These are phyloP conservation scores for Dromaius novaehollandiae DNA, from an alignment of 2,113 vertebrate species.

Conservation along the genomic window DNA sequence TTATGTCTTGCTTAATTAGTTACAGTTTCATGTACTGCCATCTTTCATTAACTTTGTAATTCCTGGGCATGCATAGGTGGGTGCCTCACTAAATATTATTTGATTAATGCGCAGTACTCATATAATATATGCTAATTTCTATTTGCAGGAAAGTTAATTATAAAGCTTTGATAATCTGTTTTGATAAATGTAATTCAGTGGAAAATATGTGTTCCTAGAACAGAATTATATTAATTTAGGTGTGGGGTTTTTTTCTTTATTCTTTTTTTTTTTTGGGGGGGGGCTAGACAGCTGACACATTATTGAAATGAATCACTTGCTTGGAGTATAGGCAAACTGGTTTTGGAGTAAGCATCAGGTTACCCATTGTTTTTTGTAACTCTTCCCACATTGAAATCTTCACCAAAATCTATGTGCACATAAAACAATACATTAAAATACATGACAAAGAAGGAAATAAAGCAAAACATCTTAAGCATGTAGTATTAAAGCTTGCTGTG, in stretches of 20 bases:
- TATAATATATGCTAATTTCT: slow-evolving; percentile 72
- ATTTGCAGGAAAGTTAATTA: slow-evolving; percentile 71
- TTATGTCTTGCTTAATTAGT: slow-evolving; percentile 70
- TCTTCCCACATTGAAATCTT: neutral
- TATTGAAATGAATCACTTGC: neutral
- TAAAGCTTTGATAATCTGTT: slow-evolving; percentile 68
- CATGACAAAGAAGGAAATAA: neutral
- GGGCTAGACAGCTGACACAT: neutral
- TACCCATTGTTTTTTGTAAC: neutral
- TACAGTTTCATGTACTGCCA: slow-evolving; percentile 59
- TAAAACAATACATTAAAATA: neutral
- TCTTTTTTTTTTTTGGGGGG: neutral
- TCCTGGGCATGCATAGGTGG: slow-evolving; percentile 61
- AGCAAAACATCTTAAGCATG: neutral
- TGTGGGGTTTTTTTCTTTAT: neutral
- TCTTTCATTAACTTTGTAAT: slow-evolving; percentile 73
- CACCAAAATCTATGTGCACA: neutral
- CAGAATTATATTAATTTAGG: slow-evolving; percentile 27
- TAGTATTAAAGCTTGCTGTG: neutral
- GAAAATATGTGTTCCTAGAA: slow-evolving; percentile 47
- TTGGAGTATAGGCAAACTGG: neutral
- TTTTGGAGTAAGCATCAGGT: neutral
- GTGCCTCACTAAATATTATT: slow-evolving; percentile 60
- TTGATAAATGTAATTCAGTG: slow-evolving; percentile 59
- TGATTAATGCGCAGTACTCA: slow-evolving; percentile 44